Conservation (phyloP, 2,888 invertebrate genomes). For the Hypercompe scribonia region DNA sequence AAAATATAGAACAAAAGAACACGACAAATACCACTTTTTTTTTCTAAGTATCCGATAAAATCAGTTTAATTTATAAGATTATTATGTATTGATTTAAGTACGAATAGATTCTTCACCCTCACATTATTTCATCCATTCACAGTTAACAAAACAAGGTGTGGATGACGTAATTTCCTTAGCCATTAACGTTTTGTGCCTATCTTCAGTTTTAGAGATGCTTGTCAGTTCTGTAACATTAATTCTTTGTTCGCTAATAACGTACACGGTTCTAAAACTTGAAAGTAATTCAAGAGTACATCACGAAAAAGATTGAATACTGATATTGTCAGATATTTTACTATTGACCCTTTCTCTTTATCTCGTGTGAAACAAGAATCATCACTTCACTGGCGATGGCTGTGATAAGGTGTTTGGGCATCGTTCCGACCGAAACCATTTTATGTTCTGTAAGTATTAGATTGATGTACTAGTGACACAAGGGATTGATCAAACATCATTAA, state of each 20-base stretch:
- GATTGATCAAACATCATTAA: too few relatives aligned
- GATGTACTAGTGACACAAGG: too few relatives aligned
- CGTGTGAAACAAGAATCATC: not conserved
- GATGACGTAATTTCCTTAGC: conserved; percentile 67
- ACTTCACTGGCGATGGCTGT: not conserved
- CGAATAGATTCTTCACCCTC: conserved; percentile 14
- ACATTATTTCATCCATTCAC: conserved; percentile 43
- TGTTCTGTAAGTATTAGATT: too few relatives aligned
- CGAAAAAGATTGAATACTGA: not conserved
- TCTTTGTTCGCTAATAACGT: conserved; percentile 38
- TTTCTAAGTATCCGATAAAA: too few relatives aligned
- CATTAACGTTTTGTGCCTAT: conserved; percentile 57
- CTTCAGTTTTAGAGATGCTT: conserved; percentile 54
- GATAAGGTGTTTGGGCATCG: not conserved
- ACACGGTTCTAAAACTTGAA: conserved; percentile 14
- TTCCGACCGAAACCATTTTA: too few relatives aligned
- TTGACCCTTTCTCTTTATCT: not conserved
- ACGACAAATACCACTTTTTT: too few relatives aligned
- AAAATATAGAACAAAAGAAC: too few relatives aligned
- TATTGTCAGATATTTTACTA: not conserved
- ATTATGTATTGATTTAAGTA: not conserved
- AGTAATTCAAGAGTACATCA: conserved; percentile 12
- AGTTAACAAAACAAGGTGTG: conserved; percentile 64
- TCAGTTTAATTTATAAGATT: not conserved
- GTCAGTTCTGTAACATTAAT: conserved; percentile 54